Evolutionary conservation across 2,797 vertebrate species (phyloP).

Genomic region (Aphelocoma californica): DNA sequence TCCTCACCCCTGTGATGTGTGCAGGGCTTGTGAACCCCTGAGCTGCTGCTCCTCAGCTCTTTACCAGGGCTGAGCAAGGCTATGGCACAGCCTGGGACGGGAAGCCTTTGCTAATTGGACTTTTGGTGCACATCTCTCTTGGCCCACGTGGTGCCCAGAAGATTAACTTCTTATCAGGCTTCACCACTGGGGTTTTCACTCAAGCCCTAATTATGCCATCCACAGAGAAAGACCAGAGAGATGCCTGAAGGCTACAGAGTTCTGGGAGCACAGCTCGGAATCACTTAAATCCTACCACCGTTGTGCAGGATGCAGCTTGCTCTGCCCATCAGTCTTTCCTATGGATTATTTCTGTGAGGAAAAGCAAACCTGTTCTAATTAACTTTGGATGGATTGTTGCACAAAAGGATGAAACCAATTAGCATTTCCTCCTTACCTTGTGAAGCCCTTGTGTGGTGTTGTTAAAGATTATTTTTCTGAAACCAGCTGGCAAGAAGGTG

Average conservation of each 20-base stretch:
- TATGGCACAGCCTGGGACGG: fast-evolving
- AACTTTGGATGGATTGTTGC: constrained; percentile 24
- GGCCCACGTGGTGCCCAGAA: not conserved
- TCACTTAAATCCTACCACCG: constrained; percentile 45
- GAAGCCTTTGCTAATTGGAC: constrained; percentile 2
- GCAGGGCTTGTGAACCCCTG: not conserved
- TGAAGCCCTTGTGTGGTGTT: not conserved
- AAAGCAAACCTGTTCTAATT: constrained; percentile 38
- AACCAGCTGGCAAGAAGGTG: not conserved
- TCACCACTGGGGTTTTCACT: constrained; percentile 19
- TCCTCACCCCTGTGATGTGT: fast-evolving
- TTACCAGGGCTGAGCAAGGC: not conserved
- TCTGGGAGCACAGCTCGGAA: constrained; percentile 23
- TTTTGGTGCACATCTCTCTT: not conserved
- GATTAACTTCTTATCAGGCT: constrained; percentile 42
- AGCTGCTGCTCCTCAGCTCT: not conserved
- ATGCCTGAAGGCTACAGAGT: constrained; percentile 26
- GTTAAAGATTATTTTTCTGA: constrained; percentile 13
- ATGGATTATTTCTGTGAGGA: not conserved
- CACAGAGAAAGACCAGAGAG: not conserved
- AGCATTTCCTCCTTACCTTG: not conserved
- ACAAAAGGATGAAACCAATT: constrained; percentile 36
- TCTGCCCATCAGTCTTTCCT: constrained; percentile 15
- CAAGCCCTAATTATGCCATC: constrained; percentile 40
- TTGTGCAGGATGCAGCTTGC: not conserved